Percentiles rank a stretch among this genome's conserved stretches.
phyloP scores from a whole-genome alignment of 1,140 invertebrate species.

The Phymorhynchus buccinoides region DNA sequence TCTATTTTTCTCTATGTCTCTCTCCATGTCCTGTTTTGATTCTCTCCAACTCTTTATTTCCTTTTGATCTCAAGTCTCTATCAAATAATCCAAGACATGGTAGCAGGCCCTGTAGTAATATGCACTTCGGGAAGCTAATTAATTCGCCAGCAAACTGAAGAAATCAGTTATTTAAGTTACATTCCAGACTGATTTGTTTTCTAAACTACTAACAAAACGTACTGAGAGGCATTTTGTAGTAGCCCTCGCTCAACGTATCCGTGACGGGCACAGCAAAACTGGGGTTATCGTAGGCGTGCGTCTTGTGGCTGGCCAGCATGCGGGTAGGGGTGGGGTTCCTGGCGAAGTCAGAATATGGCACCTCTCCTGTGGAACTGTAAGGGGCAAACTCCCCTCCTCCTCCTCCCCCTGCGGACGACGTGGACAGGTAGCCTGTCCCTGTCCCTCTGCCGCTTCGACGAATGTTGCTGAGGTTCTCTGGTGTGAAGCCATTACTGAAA shows the following conservation, averaged over 20 bases:
- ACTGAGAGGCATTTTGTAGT: slow-evolving; percentile 1
- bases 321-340: slow-evolving; percentile 17
- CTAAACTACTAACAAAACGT: too few relatives aligned
- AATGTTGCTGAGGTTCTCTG: not conserved
- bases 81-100: too few relatives aligned
- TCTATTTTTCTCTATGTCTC: too few relatives aligned
- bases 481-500: not conserved
- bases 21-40: too few relatives aligned
- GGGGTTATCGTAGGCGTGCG: slow-evolving; percentile 1
- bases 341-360: not conserved
- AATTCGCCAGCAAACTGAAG: too few relatives aligned
- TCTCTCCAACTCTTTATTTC: too few relatives aligned
- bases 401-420: too few relatives aligned
- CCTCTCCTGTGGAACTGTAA: not conserved
- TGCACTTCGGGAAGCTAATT: too few relatives aligned
- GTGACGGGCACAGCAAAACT: not conserved
- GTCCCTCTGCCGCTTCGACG: too few relatives aligned
- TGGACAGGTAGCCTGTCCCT: not conserved
- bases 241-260: not conserved
- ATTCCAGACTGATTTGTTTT: not conserved
- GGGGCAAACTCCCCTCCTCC: too few relatives aligned
- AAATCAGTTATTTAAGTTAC: too few relatives aligned
- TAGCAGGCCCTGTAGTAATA: too few relatives aligned
- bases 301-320: slow-evolving; percentile 13
- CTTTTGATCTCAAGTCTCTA: not conserved